phyloP scores from a whole-genome alignment of 2,888 invertebrate genomes.

The Suillia variegata region DNA sequence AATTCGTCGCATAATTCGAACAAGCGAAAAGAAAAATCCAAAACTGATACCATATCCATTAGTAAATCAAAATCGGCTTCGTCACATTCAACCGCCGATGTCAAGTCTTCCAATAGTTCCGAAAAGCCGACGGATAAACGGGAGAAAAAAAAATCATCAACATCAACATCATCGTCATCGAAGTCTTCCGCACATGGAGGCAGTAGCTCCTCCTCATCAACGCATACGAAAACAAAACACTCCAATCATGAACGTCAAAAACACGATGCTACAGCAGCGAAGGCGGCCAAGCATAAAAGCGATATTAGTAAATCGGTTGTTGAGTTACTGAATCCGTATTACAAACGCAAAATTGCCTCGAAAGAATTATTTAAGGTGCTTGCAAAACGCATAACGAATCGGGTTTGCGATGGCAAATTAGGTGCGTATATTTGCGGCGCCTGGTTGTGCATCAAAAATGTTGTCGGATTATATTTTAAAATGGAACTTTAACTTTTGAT shows the following conservation, averaged over 20 bases:
- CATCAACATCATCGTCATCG: neutral
- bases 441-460: neutral
- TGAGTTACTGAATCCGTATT: conserved; percentile 54
- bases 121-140: too few species aligned
- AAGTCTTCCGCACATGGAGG: neutral
- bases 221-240: neutral
- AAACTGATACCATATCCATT: too few species aligned
- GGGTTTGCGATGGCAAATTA: conserved; percentile 46
- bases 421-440: conserved; percentile 31
- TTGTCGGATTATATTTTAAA: too few species aligned
- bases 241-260: neutral
- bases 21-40: too few species aligned
- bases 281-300: conserved; percentile 29
- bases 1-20: too few species aligned
- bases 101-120: too few species aligned
- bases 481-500: conserved; percentile 13
- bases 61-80: too few species aligned
- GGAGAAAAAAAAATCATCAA: too few species aligned
- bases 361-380: conserved; percentile 53
- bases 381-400: conserved; percentile 52
- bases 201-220: neutral
- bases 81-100: too few species aligned
- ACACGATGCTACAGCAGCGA: too few species aligned
- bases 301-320: conserved; percentile 52
- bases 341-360: conserved; percentile 53